Conservation (phyloP, 2,888 invertebrate genomes). For the Micropterix aruncella region DNA sequence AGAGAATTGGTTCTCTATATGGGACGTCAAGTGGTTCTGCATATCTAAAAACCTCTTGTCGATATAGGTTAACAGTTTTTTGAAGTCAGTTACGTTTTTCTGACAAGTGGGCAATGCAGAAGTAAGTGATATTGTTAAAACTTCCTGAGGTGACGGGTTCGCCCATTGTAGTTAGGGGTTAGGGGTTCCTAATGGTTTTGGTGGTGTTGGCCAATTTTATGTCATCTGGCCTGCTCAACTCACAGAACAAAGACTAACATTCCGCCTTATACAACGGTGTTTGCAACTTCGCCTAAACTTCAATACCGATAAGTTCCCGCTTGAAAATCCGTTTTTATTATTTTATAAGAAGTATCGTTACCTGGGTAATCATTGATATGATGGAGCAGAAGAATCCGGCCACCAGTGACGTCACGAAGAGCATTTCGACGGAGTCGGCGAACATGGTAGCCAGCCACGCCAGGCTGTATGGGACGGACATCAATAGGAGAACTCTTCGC, state of each 20-base stretch:
- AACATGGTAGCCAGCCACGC: constrained; percentile 70
- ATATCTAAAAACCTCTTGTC: too few relatives aligned
- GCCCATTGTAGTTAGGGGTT: too few relatives aligned
- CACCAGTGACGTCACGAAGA: constrained; percentile 66
- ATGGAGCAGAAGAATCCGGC: constrained; percentile 67
- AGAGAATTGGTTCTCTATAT: too few relatives aligned
- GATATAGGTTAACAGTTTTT: too few relatives aligned
- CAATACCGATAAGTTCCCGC: constrained; percentile 1
- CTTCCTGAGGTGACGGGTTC: too few relatives aligned
- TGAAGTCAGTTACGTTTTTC: too few relatives aligned
- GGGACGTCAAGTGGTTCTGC: too few relatives aligned
- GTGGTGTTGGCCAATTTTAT: not conserved
- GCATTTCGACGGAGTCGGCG: constrained; percentile 57
- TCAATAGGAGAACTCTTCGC: constrained; percentile 49
- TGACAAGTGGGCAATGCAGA: too few relatives aligned
- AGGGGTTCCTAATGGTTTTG: not conserved
- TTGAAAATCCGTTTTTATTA: constrained; percentile 1
- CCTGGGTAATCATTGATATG: constrained; percentile 59
- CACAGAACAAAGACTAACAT: constrained; percentile 1
- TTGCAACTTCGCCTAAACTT: not conserved
- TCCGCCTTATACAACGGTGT: constrained; percentile 1
- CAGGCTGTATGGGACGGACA: constrained; percentile 56
- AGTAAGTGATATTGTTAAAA: too few relatives aligned
- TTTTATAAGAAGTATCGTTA: constrained; percentile 25
- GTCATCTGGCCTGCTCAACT: too few relatives aligned